A percentile compares a stretch with the other conserved stretches of the same genome.
Conservation (phyloP, 2,888 invertebrate genomes). For the Chloroclystis v-ata region DNA sequence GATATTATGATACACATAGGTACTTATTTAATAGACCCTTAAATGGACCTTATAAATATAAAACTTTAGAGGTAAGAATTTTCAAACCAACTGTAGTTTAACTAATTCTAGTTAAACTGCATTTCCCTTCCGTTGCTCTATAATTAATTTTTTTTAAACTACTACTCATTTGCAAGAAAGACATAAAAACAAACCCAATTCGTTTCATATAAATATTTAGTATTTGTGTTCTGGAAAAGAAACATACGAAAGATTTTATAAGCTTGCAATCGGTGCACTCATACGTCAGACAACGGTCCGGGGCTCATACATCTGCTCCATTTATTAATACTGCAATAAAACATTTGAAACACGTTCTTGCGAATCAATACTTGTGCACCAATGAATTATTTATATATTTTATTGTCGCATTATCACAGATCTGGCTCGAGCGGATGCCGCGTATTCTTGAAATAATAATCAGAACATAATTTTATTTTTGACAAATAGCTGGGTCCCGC, state of each 20-base stretch:
- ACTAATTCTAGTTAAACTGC: too few species aligned
- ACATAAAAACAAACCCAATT: too few species aligned
- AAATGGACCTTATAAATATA: too few species aligned
- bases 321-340: constrained; percentile 73
- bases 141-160: too few species aligned
- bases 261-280: constrained; percentile 52
- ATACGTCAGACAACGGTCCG: constrained; percentile 37
- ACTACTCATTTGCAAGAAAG: too few species aligned
- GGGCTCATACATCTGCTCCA: constrained; percentile 62
- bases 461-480: constrained; percentile 73
- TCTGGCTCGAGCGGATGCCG: constrained; percentile 53
- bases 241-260: constrained; percentile 53
- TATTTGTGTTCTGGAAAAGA: too few species aligned
- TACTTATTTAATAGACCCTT: too few species aligned
- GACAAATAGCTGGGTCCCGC: constrained; percentile 69
- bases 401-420: constrained; percentile 75
- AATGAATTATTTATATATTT: constrained; percentile 76
- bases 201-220: too few species aligned
- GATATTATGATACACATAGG: too few species aligned
- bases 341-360: constrained; percentile 77
- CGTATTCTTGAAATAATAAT: constrained; percentile 67
- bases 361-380: constrained; percentile 67
- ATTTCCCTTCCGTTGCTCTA: too few species aligned
- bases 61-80: too few species aligned
- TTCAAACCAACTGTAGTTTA: too few species aligned